Conservation (phyloP, 2,113 vertebrate genomes). For the Planiliza haematocheilus region DNA sequence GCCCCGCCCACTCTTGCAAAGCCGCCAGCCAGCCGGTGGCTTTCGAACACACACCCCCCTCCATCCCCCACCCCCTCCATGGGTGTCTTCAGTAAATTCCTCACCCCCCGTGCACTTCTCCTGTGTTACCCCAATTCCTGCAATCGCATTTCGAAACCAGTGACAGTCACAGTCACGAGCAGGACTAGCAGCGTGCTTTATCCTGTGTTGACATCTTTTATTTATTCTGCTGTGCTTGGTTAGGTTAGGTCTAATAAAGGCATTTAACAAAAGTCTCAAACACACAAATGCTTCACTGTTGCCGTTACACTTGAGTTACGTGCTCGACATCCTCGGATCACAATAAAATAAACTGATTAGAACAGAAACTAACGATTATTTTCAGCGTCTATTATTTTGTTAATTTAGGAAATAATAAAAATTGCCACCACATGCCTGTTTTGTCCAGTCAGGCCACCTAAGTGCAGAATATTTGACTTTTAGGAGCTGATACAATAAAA, state of each 20-base stretch:
- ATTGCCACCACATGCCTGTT: neutral
- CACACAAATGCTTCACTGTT: neutral
- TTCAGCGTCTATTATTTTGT: neutral
- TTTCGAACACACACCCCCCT: constrained; percentile 12
- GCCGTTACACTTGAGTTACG: neutral
- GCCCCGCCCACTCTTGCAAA: constrained; percentile 64
- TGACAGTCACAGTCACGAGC: neutral
- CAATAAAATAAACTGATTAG: neutral
- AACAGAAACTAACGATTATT: neutral
- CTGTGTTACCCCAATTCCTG: constrained; percentile 14
- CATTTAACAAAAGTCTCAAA: neutral
- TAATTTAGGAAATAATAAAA: neutral
- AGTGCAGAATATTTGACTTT: neutral
- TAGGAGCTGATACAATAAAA: neutral
- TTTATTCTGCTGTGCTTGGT: neutral
- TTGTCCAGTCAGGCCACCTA: neutral
- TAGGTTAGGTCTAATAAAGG: neutral
- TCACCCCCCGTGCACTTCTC: constrained; percentile 7
- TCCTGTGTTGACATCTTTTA: too few species aligned
- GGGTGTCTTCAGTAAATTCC: constrained; percentile 43
- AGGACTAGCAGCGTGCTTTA: too few species aligned
- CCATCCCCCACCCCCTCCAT: constrained; percentile 3
- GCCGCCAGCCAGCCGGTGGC: constrained; percentile 29
- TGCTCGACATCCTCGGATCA: neutral
- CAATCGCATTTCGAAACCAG: constrained; percentile 37